Conservation (phyloP, 2,113 vertebrate genomes). For the Sula dactylatra region DNA sequence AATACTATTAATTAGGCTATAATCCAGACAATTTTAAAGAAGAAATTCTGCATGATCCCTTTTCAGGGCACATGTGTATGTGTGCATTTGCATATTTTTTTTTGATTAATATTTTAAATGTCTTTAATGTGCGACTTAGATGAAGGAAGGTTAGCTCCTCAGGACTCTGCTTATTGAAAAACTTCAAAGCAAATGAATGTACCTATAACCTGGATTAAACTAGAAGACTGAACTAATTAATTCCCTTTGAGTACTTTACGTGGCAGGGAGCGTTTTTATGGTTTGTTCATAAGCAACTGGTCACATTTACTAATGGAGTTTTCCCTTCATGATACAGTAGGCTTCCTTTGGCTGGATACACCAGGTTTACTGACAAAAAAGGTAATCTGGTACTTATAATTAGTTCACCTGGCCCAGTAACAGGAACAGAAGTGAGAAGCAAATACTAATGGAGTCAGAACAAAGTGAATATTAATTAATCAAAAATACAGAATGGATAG, state of each 20-base stretch:
- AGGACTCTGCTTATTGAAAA: neutral
- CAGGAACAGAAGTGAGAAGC: neutral
- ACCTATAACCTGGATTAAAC: neutral
- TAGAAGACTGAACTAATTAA: neutral
- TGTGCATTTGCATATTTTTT: neutral
- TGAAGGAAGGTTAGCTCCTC: neutral
- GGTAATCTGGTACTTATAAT: rapidly evolving
- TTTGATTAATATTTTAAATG: neutral
- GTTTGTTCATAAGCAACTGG: neutral
- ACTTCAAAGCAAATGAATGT: neutral
- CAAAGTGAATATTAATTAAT: neutral
- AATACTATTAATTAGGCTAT: neutral
- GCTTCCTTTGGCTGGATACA: neutral
- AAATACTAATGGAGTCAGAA: neutral
- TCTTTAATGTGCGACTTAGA: neutral
- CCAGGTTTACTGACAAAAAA: neutral
- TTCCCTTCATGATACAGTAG: neutral
- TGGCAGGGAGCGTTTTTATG: neutral
- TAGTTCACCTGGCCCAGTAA: neutral
- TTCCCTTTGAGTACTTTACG: neutral
- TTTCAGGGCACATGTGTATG: neutral
- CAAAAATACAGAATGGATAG: neutral
- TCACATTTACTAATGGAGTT: neutral
- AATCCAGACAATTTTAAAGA: neutral
- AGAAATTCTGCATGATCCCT: neutral